Conservation (phyloP, 2,797 vertebrate species). For the Apodemus agrarius region DNA sequence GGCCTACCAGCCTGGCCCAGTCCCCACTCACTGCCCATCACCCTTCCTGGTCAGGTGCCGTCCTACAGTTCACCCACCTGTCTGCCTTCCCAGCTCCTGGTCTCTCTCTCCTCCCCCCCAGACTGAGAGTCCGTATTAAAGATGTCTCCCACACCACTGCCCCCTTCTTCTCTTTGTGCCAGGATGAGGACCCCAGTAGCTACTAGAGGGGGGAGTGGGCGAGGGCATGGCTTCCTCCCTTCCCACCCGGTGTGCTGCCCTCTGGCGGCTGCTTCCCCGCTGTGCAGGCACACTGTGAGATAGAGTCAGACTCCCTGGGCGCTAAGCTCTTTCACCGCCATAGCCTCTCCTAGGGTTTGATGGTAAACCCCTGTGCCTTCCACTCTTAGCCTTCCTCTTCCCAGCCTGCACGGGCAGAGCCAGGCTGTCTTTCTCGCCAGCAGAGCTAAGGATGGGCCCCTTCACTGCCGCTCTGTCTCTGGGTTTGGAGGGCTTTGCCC, state of each 20-base stretch:
- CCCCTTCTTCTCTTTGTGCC: slow-evolving; percentile 37
- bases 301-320: background rate
- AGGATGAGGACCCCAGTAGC: background rate
- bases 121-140: slow-evolving; percentile 73
- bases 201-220: background rate
- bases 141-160: background rate
- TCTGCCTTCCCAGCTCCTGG: slow-evolving; percentile 18
- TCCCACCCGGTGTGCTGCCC: background rate
- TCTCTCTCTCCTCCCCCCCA: background rate
- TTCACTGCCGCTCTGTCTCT: background rate
- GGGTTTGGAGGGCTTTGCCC: background rate
- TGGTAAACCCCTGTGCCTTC: background rate
- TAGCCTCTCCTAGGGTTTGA: background rate
- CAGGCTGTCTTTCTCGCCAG: background rate
- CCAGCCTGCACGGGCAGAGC: background rate
- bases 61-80: background rate
- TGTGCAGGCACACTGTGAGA: background rate
- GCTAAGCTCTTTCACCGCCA: background rate
- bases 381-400: background rate
- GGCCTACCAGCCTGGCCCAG: slow-evolving; percentile 24
- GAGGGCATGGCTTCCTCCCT: background rate
- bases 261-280: background rate
- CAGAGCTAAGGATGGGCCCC: background rate
- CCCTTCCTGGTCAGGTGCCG: slow-evolving; percentile 23
- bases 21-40: background rate